Conservation (phyloP, 1,140 invertebrate species). For the Papilio glaucus region DNA sequence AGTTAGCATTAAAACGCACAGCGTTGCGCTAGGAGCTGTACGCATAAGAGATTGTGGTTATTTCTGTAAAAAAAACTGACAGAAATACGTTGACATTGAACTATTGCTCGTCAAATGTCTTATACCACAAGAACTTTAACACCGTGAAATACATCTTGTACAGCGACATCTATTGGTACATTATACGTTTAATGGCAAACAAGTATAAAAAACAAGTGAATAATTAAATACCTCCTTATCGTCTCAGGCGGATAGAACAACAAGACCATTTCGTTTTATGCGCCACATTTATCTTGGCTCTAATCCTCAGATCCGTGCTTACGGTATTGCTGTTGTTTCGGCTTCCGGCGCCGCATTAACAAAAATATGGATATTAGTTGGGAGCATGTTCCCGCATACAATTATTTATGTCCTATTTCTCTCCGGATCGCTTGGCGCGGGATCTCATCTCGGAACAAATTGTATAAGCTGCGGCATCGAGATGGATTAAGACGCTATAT, state of each 20-base stretch:
- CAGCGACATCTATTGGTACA: not conserved
- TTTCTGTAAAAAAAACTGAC: too few species aligned
- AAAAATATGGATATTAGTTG: constrained; percentile 22
- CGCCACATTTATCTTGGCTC: not conserved
- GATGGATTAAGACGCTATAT: constrained; percentile 14
- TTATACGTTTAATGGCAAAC: not conserved
- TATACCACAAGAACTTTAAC: not conserved
- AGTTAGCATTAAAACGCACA: too few species aligned
- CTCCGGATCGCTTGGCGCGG: constrained; percentile 10
- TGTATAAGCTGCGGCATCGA: not conserved
- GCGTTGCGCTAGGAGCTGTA: too few species aligned
- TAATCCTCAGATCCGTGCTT: constrained; percentile 4
- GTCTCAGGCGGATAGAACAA: not conserved
- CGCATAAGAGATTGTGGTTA: too few species aligned
- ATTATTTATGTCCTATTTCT: constrained; percentile 16
- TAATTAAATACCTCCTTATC: constrained; percentile 14
- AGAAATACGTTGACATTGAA: too few species aligned
- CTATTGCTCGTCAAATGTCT: too few species aligned
- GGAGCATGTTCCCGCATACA: constrained; percentile 6
- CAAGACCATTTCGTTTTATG: constrained; percentile 19
- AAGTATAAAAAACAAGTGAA: constrained; percentile 1
- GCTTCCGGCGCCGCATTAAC: constrained; percentile 4
- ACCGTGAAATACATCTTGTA: not conserved
- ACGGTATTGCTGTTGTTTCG: constrained; percentile 15
- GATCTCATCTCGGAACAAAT: constrained; percentile 12